A percentile compares a stretch with the other conserved stretches of the same genome.
phyloP scores from a whole-genome alignment of 2,113 vertebrate species.

The Phyllostomus discolor region DNA sequence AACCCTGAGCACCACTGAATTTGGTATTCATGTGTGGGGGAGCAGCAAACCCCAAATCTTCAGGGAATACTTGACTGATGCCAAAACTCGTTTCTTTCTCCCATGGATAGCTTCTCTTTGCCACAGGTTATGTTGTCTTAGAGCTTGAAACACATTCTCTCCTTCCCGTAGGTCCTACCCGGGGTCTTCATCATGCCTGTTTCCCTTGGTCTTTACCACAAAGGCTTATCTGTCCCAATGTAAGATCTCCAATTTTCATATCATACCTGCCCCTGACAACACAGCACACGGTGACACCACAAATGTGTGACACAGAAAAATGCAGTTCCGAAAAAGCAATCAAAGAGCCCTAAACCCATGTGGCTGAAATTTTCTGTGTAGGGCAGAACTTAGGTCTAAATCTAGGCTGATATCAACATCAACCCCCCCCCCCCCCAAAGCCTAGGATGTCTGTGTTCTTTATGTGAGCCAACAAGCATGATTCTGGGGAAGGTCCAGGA shows the following conservation, averaged over 20 bases:
- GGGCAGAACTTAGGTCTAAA: neutral
- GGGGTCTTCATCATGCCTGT: neutral
- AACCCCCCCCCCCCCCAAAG: neutral
- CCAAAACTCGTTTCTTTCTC: neutral
- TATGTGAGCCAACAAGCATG: neutral
- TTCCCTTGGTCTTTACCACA: neutral
- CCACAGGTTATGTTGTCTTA: neutral
- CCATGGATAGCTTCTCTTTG: neutral
- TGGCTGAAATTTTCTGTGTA: neutral
- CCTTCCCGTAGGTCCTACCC: neutral
- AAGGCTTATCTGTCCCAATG: neutral
- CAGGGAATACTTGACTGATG: neutral
- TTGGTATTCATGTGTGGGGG: neutral
- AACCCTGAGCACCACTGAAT: neutral
- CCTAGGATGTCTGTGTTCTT: neutral
- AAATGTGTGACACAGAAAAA: neutral
- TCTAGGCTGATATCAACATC: neutral
- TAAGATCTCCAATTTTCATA: neutral
- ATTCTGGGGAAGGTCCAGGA: neutral
- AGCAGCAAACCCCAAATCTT: neutral
- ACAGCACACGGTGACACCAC: neutral
- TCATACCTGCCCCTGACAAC: no score
- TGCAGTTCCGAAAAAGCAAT: neutral
- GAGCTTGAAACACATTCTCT: neutral
- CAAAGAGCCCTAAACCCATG: neutral